A percentile compares a stretch with the other conserved stretches of the same genome.
Conservation (phyloP, 1,140 invertebrate species). For the Nasonia giraulti region DNA sequence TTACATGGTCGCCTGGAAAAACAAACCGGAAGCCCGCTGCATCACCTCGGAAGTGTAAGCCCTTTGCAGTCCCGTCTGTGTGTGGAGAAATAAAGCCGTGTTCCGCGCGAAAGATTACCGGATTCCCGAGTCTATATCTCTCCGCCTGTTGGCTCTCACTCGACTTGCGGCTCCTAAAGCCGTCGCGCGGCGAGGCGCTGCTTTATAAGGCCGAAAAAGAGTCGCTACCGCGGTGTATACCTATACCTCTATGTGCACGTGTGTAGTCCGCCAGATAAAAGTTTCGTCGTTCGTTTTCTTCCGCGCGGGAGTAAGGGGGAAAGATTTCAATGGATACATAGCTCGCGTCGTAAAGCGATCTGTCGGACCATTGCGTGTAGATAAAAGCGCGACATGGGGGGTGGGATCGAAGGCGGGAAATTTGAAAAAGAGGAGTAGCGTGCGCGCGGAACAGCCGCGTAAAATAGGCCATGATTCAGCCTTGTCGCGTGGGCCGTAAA, state of each 20-base stretch:
- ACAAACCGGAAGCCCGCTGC: not conserved
- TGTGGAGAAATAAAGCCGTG: slow-evolving; percentile 59
- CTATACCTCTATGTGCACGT: not conserved
- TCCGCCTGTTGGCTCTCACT: not conserved
- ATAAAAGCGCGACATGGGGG: no score
- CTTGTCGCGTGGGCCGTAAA: not conserved
- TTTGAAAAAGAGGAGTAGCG: no score
- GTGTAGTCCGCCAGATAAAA: not conserved
- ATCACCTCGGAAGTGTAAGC: not conserved
- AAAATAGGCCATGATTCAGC: not conserved
- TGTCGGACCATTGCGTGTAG: no score
- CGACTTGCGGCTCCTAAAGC: slow-evolving; percentile 42
- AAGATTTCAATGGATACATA: no score
- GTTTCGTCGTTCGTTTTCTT: not conserved
- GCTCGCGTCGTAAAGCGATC: no score
- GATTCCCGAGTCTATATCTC: slow-evolving; percentile 55
- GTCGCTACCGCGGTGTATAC: not conserved
- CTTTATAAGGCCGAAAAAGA: not conserved
- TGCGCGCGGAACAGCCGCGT: no score
- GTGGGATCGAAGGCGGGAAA: no score
- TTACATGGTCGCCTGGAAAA: not conserved
- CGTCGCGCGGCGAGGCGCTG: slow-evolving; percentile 26
- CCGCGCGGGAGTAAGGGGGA: no score
- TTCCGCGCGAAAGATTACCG: slow-evolving; percentile 62
- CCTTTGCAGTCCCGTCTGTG: no score